Conservation (phyloP, 1,140 invertebrate genomes). For the Pachypsylla venusta region DNA sequence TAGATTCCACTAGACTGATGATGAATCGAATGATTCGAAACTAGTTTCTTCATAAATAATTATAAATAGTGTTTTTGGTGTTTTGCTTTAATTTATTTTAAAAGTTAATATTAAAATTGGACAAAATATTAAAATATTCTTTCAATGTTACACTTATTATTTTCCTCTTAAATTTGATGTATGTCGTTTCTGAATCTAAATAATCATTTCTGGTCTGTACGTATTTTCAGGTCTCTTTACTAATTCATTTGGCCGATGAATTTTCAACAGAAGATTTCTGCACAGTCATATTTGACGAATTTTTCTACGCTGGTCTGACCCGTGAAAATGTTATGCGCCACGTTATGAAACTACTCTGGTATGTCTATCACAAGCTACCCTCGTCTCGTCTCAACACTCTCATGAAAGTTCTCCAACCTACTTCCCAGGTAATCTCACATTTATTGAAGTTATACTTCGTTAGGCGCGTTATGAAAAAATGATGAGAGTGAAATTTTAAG, state of each 20-base stretch:
- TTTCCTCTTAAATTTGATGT: conserved; percentile 12
- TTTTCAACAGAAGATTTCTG: conserved; percentile 89
- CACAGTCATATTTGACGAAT: conserved; percentile 90
- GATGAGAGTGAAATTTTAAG: too few relatives aligned
- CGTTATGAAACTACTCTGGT: conserved; percentile 81
- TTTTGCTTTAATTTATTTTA: too few relatives aligned
- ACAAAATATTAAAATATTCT: conserved; percentile 7
- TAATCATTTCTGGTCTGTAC: too few relatives aligned
- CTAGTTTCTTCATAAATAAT: too few relatives aligned
- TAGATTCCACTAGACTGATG: too few relatives aligned
- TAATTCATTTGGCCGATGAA: conserved; percentile 81
- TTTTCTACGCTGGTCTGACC: conserved; percentile 75
- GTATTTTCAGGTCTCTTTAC: conserved; percentile 47
- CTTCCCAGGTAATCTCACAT: conserved; percentile 41
- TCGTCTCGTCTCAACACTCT: conserved; percentile 58
- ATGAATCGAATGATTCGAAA: too few relatives aligned
- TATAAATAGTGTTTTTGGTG: too few relatives aligned
- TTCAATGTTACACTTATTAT: conserved; percentile 18
- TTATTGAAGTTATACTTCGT: too few relatives aligned
- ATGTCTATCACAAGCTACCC: conserved; percentile 76
- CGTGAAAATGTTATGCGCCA: conserved; percentile 88
- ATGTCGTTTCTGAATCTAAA: conserved; percentile 1
- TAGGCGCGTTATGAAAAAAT: too few relatives aligned
- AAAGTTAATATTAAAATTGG: too few relatives aligned
- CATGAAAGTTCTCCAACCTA: conserved; percentile 76